Evolutionary conservation across 2,113 vertebrate species (phyloP).

Genomic region (Salvelinus fontinalis): DNA sequence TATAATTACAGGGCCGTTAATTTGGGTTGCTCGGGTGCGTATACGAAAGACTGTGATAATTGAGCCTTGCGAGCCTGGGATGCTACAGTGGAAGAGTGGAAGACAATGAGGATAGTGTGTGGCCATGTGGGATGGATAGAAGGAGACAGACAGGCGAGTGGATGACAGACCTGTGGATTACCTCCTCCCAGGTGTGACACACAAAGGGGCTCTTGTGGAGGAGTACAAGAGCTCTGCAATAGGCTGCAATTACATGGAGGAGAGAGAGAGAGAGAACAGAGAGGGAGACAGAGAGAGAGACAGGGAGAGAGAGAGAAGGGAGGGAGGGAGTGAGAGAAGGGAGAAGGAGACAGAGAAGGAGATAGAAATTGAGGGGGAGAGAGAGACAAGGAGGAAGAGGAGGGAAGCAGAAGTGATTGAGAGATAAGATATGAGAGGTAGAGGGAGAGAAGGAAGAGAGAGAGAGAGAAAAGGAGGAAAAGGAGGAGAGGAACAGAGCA

Average conservation of each 20-base stretch:
- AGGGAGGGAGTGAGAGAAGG: too few species aligned
- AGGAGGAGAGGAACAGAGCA: background rate
- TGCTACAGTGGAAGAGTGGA: background rate
- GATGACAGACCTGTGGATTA: conserved; percentile 4
- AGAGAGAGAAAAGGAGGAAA: background rate
- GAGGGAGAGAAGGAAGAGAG: background rate
- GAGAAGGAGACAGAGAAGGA: background rate
- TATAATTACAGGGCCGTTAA: conserved; percentile 36
- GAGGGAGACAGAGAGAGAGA: background rate
- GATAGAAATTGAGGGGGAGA: background rate
- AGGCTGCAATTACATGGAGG: conserved; percentile 5
- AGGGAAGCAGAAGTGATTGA: too few species aligned
- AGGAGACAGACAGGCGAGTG: background rate
- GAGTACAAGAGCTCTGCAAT: conserved; percentile 9
- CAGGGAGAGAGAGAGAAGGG: background rate
- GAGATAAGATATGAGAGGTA: background rate
- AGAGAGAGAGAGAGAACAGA: background rate
- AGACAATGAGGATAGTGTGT: conserved; percentile 30
- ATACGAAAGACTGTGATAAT: conserved; percentile 7
- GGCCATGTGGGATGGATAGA: background rate
- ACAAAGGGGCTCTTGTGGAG: conserved; percentile 16
- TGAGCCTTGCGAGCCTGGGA: background rate
- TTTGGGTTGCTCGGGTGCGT: background rate
- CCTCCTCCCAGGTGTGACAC: conserved; percentile 11
- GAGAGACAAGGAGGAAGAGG: background rate